Conservation (phyloP, 2,797 vertebrate species). For the Gymnoscopelus braueri region DNA sequence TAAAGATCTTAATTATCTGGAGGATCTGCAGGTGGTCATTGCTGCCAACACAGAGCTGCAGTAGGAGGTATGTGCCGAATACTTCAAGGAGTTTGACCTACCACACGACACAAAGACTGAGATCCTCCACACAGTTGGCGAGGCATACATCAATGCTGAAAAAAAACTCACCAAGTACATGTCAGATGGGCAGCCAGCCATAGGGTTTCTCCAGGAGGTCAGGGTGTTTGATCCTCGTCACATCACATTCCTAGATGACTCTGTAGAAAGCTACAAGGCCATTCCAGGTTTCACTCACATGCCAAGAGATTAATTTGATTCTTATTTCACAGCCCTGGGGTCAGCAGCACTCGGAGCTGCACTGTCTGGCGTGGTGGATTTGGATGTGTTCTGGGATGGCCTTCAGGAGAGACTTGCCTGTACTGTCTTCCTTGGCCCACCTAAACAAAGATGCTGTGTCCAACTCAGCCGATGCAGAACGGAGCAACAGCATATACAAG, state of each 20-base stretch:
- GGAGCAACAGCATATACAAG: constrained; percentile 39
- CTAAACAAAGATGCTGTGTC: constrained; percentile 23
- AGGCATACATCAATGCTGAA: constrained; percentile 26
- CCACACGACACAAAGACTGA: not conserved
- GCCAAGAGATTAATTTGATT: constrained; percentile 6
- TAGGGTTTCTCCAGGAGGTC: constrained; percentile 21
- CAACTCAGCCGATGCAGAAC: constrained; percentile 43
- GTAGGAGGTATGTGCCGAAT: constrained; percentile 14
- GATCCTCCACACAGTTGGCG: not conserved
- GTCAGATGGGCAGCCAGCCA: constrained; percentile 29
- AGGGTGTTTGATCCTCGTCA: constrained; percentile 29
- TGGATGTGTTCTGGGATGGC: constrained; percentile 26
- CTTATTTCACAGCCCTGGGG: constrained; percentile 14
- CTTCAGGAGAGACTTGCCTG: constrained; percentile 23
- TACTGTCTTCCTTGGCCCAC: constrained; percentile 17
- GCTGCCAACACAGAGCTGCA: constrained; percentile 25
- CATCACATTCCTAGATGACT: constrained; percentile 15
- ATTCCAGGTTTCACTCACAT: constrained; percentile 32
- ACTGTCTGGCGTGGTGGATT: constrained; percentile 22
- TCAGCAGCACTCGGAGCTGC: constrained; percentile 31
- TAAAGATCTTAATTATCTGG: constrained; percentile 24
- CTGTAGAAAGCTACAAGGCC: constrained; percentile 19
- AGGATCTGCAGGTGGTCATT: constrained; percentile 36
- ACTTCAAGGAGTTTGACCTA: constrained; percentile 19
- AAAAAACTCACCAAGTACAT: constrained; percentile 35